These are phyloP conservation scores for Noctua fimbriata DNA, from an alignment of 2,888 invertebrate genomes.

Conservation along the genomic window DNA sequence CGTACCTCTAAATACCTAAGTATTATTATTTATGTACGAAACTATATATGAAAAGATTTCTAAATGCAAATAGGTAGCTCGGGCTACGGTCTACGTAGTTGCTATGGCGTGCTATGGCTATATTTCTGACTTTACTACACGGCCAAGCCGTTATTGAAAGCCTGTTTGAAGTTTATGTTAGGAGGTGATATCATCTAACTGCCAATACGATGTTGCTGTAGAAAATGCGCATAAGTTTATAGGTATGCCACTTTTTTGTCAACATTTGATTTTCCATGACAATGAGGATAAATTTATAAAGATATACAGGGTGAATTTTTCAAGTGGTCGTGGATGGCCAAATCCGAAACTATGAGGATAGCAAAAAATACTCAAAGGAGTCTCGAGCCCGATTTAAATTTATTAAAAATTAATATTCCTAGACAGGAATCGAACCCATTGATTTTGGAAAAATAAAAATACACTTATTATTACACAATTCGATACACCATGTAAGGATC, in stretches of 20 bases:
- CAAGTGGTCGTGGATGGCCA: no score
- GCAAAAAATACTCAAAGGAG: no score
- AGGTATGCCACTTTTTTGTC: slow-evolving; percentile 21
- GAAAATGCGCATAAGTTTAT: slow-evolving; percentile 32
- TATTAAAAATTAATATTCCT: no score
- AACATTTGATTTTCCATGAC: slow-evolving; percentile 9
- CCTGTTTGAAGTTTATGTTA: slow-evolving; percentile 60
- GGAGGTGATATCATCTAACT: slow-evolving; percentile 61
- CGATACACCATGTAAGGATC: no score
- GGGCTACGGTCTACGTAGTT: background rate
- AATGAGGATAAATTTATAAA: background rate
- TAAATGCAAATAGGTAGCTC: slow-evolving; percentile 38
- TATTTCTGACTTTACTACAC: slow-evolving; percentile 31
- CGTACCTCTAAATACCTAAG: slow-evolving; percentile 1
- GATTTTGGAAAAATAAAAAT: no score
- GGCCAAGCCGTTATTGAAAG: slow-evolving; percentile 52
- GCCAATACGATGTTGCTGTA: slow-evolving; percentile 39
- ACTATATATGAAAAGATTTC: slow-evolving; percentile 34
- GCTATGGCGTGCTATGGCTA: slow-evolving; percentile 30
- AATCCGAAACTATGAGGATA: no score
- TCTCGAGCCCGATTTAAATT: no score
- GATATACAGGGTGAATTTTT: background rate
- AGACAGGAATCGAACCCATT: no score
- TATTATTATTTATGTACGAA: slow-evolving; percentile 26
- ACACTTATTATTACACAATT: no score